phyloP scores from a whole-genome alignment of 2,113 vertebrate genomes.

The Cheilinus undulatus region DNA sequence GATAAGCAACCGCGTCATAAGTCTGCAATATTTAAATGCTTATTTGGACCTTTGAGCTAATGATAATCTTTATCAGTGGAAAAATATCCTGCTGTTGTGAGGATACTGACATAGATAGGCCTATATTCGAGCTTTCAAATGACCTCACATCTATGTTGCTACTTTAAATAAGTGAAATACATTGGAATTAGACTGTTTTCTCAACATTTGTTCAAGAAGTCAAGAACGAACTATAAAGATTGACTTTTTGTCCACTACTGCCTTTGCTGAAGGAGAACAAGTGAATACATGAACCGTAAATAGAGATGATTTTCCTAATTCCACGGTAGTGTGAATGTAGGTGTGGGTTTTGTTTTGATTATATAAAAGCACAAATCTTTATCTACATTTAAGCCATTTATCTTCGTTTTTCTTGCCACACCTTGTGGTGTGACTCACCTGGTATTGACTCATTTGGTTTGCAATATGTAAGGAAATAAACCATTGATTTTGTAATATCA shows the following conservation, averaged over 20 bases:
- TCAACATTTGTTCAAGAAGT: too few species aligned
- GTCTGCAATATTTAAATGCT: too few species aligned
- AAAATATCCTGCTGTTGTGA: too few species aligned
- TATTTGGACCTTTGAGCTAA: too few species aligned
- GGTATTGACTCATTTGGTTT: conserved; percentile 37
- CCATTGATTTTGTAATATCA: conserved; percentile 58
- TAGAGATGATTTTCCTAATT: background rate
- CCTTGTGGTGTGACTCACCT: conserved; percentile 49
- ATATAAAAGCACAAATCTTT: conserved; percentile 25
- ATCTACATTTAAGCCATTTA: conserved; percentile 15
- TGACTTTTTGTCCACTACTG: background rate
- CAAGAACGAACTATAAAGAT: too few species aligned
- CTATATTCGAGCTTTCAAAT: too few species aligned
- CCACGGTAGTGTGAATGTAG: background rate
- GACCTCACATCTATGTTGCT: too few species aligned
- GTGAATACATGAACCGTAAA: background rate
- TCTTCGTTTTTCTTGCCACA: conserved; percentile 24
- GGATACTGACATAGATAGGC: too few species aligned
- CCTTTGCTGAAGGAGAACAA: background rate
- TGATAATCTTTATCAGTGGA: too few species aligned
- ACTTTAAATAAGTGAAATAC: too few species aligned
- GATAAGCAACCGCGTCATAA: too few species aligned
- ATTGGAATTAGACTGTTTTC: background rate
- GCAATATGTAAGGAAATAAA: conserved; percentile 47
- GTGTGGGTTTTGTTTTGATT: background rate